These are phyloP conservation scores for Pardosa pseudoannulata DNA, from an alignment of 2,888 invertebrate genomes.

Conservation along the genomic window DNA sequence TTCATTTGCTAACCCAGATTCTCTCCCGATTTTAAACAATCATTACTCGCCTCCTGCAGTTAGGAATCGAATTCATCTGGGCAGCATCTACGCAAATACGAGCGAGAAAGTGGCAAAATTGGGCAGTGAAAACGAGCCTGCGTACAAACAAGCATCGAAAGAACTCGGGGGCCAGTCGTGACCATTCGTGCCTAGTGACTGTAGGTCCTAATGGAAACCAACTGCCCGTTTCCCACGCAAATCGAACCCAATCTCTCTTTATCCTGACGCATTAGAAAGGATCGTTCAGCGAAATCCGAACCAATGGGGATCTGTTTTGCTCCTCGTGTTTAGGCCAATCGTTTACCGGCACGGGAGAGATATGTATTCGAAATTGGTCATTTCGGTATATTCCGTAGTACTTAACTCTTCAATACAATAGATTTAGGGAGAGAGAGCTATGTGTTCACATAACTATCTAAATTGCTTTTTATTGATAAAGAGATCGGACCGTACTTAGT, in stretches of 20 bases:
- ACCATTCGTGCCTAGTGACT: conserved; percentile 63
- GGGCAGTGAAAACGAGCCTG: neutral
- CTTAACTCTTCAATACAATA: too few species aligned
- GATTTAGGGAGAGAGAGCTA: too few species aligned
- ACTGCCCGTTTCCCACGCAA: conserved; percentile 52
- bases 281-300: neutral
- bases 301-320: conserved; percentile 1
- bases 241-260: conserved; percentile 71
- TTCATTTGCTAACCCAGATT: too few species aligned
- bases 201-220: conserved; percentile 65
- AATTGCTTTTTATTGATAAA: too few species aligned
- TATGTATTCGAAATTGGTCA: too few species aligned
- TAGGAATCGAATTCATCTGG: neutral
- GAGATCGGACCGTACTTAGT: too few species aligned
- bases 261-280: conserved; percentile 38
- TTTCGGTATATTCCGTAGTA: too few species aligned
- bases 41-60: too few species aligned
- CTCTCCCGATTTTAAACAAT: too few species aligned
- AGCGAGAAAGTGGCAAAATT: neutral
- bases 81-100: neutral
- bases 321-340: neutral
- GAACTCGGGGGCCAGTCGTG: conserved; percentile 22
- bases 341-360: neutral
- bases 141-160: neutral
- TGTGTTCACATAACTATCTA: too few species aligned